Conservation (phyloP, 2,797 vertebrate species). For the Tarsius wallacei region DNA sequence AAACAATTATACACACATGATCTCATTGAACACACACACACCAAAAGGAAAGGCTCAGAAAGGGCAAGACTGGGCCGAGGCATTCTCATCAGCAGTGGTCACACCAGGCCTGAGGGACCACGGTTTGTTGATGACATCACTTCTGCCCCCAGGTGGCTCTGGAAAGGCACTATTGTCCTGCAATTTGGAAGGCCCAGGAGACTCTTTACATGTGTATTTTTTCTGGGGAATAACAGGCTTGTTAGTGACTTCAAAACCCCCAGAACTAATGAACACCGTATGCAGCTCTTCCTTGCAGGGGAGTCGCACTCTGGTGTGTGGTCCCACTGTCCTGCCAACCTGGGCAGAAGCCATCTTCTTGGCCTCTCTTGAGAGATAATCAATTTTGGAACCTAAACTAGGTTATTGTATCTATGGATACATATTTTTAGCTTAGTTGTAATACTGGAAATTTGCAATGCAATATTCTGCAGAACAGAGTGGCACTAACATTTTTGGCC, state of each 20-base stretch:
- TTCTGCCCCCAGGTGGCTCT: not conserved
- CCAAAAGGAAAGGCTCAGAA: too few relatives aligned
- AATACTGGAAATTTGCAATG: slow-evolving; percentile 30
- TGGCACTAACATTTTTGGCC: not conserved
- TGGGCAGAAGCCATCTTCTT: not conserved
- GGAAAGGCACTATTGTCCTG: not conserved
- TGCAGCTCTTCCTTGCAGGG: not conserved
- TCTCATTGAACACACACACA: not conserved
- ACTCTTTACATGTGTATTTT: not conserved
- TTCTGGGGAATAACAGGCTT: not conserved
- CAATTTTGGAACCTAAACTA: slow-evolving; percentile 57
- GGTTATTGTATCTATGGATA: not conserved
- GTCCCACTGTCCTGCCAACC: not conserved
- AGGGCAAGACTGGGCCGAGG: not conserved
- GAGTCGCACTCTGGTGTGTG: not conserved
- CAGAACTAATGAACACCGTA: not conserved
- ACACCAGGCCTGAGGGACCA: rapidly evolving
- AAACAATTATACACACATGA: not conserved
- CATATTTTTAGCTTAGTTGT: slow-evolving; percentile 57
- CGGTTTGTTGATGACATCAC: not conserved
- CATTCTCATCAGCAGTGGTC: rapidly evolving
- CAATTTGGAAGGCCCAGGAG: too few relatives aligned
- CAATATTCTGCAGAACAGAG: slow-evolving; percentile 72
- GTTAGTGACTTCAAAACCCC: not conserved
- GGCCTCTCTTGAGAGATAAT: slow-evolving; percentile 53